Evolutionary conservation across 2,113 vertebrate genomes (phyloP), one percentile per base, ranked within the genome.

Genomic region (Aramus guarauna): DNA sequence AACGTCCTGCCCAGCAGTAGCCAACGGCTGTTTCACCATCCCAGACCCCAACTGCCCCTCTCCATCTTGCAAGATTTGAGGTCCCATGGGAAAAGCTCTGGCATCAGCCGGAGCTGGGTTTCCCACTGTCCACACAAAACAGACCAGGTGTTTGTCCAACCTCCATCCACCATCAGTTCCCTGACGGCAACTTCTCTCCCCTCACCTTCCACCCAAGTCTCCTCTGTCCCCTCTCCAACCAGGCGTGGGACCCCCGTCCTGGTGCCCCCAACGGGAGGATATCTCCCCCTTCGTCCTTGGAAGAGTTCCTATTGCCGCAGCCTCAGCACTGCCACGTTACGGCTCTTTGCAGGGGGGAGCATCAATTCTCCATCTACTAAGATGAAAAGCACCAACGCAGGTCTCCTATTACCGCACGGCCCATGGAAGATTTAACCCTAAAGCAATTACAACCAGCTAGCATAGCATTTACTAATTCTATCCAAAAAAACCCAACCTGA

Each of bases 191-290:
- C 5, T 41, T 24, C 50, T 66, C 53, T 21, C 11, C 48, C 74
- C 58, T 29, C 30, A 0, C 1, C 26, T 21, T 11, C 50, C 58
- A 5, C 18, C 13, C 48, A 8, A 8, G 14, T 21, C 2, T n/a
- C 43, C 19, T 48, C n/a, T 12, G 15, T 45, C 32, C 47, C 78
- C 27, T 30, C 32, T 24, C 29, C 9, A 4, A 2, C 36, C 12
- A 7, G 37, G 2, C 0, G 0, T 22, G 72, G 60, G 52, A 43
- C 20, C 26, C 37, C 48, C 5, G 0, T 9, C 24, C 52, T 3
- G 34, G 7, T n/a, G 76, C 9, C 22, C 39, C 22, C 30, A n/a
- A 2, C 0, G 7, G 20, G 6, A 52, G 9, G 7, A 5, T 24
- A n/a, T 62, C 43, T 29, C 30, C 53, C 58, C 18, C 22, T 67